Percentiles rank a stretch among this genome's conserved stretches.
Evolutionary conservation across 2,113 vertebrate species (phyloP).

Genomic region (Helogale parvula): DNA sequence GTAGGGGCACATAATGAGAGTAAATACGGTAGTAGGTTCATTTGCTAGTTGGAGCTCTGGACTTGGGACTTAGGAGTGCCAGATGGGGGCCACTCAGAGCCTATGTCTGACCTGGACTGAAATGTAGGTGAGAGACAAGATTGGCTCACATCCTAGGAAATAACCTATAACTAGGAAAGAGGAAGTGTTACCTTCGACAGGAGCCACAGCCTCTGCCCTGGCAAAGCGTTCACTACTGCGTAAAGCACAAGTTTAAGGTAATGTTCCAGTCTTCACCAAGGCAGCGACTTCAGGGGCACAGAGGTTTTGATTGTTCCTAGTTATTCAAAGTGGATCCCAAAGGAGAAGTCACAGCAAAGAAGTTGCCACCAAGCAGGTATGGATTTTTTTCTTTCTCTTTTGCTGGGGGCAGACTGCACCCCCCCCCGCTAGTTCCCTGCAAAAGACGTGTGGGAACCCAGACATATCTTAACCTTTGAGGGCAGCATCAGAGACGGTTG

Average conservation of each 20-base stretch:
- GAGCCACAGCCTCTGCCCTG: not conserved
- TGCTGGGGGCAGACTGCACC: too few relatives aligned
- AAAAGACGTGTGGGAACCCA: not conserved
- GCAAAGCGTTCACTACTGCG: not conserved
- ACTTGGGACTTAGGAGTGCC: slow-evolving; percentile 80
- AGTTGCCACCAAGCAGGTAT: slow-evolving; percentile 58
- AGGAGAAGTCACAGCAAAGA: slow-evolving; percentile 27
- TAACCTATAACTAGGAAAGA: not conserved
- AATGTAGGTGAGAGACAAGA: slow-evolving; percentile 6
- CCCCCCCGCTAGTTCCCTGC: not conserved
- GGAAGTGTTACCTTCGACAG: not conserved
- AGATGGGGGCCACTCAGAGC: not conserved
- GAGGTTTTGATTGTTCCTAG: not conserved
- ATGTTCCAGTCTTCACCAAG: not conserved
- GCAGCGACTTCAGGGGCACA: not conserved
- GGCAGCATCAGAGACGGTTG: not conserved
- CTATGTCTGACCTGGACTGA: slow-evolving; percentile 2
- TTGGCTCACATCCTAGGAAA: not conserved
- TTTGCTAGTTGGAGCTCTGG: slow-evolving; percentile 49
- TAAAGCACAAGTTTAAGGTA: not conserved
- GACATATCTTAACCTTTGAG: not conserved
- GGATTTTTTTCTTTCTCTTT: slow-evolving; percentile 11
- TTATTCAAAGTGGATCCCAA: not conserved
- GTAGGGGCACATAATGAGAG: not conserved
- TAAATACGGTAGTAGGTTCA: slow-evolving; percentile 73